phyloP scores from a whole-genome alignment of 2,113 vertebrate genomes.

The Tetraodon nigroviridis region DNA sequence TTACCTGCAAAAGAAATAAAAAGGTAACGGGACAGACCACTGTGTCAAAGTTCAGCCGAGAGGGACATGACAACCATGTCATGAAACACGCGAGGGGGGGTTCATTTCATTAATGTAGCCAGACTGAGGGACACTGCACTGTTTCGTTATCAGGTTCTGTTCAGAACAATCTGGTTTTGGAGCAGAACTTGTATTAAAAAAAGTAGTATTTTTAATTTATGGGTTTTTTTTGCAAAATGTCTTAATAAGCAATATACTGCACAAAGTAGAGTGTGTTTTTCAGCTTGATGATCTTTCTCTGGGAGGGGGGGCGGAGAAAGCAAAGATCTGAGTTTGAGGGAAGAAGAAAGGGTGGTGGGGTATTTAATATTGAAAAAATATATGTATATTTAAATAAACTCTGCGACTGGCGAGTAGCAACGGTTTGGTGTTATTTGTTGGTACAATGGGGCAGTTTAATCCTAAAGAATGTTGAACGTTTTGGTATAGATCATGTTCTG shows the following conservation, averaged over 20 bases:
- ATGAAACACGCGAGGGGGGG: conserved; percentile 16
- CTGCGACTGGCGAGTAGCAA: conserved; percentile 61
- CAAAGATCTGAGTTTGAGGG: conserved; percentile 24
- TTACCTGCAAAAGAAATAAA: conserved; percentile 22
- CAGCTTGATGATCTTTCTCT: conserved; percentile 56
- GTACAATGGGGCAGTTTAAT: not conserved
- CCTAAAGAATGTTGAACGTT: too few species aligned
- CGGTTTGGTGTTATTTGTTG: conserved; percentile 28
- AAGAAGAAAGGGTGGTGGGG: conserved; percentile 43
- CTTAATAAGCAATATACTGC: conserved; percentile 78
- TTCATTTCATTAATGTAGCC: conserved; percentile 52
- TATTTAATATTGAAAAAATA: conserved; percentile 72
- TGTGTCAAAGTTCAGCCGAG: conserved; percentile 27
- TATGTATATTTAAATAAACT: conserved; percentile 80
- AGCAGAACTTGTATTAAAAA: conserved; percentile 46
- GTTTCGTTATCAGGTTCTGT: conserved; percentile 48
- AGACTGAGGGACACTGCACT: conserved; percentile 73
- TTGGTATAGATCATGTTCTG: too few species aligned
- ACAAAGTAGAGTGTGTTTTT: conserved; percentile 72
- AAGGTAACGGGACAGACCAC: conserved; percentile 30
- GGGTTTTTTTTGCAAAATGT: conserved; percentile 75
- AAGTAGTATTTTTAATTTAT: conserved; percentile 75
- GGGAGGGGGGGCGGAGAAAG: conserved; percentile 20
- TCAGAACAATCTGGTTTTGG: conserved; percentile 45
- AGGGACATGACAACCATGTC: conserved; percentile 30